phyloP scores from a whole-genome alignment of 2,113 vertebrate genomes.

The Zeus faber region DNA sequence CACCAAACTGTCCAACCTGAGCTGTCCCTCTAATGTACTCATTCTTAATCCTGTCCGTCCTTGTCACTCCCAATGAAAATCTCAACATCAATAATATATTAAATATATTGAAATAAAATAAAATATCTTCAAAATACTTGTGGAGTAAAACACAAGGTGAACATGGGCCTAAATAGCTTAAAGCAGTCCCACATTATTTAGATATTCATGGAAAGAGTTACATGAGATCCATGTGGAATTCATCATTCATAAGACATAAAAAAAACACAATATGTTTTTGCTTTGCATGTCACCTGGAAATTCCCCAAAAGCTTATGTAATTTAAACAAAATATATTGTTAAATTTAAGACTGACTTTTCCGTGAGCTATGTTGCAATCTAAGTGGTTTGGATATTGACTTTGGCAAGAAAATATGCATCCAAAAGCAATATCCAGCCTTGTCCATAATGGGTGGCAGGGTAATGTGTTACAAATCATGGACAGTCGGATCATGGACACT shows the following conservation, averaged over 20 bases:
- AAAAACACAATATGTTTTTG: constrained; percentile 7
- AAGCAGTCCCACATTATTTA: neutral
- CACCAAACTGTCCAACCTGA: too few species aligned
- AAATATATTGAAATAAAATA: neutral
- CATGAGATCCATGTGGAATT: constrained; percentile 9
- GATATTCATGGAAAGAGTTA: constrained; percentile 4
- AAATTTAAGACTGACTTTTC: neutral
- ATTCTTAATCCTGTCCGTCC: too few species aligned
- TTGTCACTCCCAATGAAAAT: too few species aligned
- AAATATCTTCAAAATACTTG: neutral
- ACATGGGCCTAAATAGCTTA: constrained; percentile 4
- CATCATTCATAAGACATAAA: constrained; percentile 20
- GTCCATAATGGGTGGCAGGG: too few species aligned
- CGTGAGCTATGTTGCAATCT: constrained; percentile 8
- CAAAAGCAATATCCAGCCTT: constrained; percentile 3
- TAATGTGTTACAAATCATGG: too few species aligned
- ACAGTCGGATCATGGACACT: too few species aligned
- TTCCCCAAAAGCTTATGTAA: constrained; percentile 20
- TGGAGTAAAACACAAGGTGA: neutral
- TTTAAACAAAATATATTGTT: constrained; percentile 22
- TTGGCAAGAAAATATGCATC: constrained; percentile 5
- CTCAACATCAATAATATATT: too few species aligned
- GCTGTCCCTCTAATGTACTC: too few species aligned
- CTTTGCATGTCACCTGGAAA: constrained; percentile 9
- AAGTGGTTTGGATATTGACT: neutral